phyloP scores from a whole-genome alignment of 2,888 invertebrate species.

The Dynastes hyllus region DNA sequence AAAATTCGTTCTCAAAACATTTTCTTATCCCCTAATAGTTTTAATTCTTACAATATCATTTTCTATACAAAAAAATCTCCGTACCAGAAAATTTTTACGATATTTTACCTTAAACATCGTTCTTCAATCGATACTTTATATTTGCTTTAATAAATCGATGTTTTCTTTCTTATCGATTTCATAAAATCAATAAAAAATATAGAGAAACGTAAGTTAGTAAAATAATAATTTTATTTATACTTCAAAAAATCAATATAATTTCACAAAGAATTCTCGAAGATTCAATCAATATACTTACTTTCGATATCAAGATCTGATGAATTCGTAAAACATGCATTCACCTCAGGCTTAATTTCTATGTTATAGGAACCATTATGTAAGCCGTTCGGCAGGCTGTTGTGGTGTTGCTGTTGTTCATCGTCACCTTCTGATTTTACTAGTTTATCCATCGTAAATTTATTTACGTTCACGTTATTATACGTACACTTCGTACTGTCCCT shows the following conservation, averaged over 20 bases:
- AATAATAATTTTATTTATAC: too few relatives aligned
- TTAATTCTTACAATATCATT: too few relatives aligned
- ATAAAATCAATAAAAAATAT: neutral
- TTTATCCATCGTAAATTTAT: slow-evolving; percentile 2
- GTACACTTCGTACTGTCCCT: slow-evolving; percentile 41
- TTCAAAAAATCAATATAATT: neutral
- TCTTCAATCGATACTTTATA: too few relatives aligned
- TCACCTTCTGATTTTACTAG: slow-evolving; percentile 44
- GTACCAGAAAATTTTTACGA: too few relatives aligned
- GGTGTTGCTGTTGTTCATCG: slow-evolving; percentile 26
- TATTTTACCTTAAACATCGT: too few relatives aligned
- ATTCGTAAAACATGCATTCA: slow-evolving; percentile 45
- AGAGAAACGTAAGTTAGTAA: too few relatives aligned
- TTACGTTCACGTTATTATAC: slow-evolving; percentile 24
- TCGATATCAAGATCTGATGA: slow-evolving; percentile 45
- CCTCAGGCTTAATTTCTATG: slow-evolving; percentile 46
- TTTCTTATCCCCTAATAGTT: too few relatives aligned
- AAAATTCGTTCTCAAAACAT: too few relatives aligned
- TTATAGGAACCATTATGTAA: slow-evolving; percentile 48
- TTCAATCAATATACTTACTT: slow-evolving; percentile 38
- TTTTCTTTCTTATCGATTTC: too few relatives aligned
- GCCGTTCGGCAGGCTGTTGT: slow-evolving; percentile 43
- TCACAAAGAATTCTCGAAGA: too few relatives aligned
- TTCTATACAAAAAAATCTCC: too few relatives aligned
- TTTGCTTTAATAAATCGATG: too few relatives aligned